A percentile compares a stretch with the other conserved stretches of the same genome.
Evolutionary conservation across 2,888 invertebrate genomes (phyloP).

Genomic region (Lapara coniferarum): DNA sequence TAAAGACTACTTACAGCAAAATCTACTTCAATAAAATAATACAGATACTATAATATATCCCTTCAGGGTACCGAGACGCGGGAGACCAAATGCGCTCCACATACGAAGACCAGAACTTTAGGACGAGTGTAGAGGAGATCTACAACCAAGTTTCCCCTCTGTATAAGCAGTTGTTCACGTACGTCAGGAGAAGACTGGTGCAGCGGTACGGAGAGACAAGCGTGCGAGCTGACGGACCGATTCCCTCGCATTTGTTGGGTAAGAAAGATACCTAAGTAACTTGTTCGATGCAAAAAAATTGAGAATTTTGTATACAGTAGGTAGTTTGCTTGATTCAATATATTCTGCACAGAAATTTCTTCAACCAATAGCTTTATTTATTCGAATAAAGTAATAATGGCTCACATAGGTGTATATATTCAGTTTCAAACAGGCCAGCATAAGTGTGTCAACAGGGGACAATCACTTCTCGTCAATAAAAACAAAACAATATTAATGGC

Average conservation of each 20-base stretch:
- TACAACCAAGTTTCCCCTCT: conserved; percentile 88
- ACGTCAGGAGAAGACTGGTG: conserved; percentile 87
- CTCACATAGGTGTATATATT: too few relatives aligned
- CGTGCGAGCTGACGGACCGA: conserved; percentile 87
- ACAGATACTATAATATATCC: background rate
- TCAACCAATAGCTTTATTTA: too few relatives aligned
- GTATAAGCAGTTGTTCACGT: conserved; percentile 92
- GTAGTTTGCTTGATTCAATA: background rate
- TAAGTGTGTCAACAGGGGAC: too few relatives aligned
- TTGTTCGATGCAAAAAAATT: too few relatives aligned
- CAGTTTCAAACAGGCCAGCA: too few relatives aligned
- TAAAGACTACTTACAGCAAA: background rate
- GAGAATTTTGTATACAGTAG: too few relatives aligned
- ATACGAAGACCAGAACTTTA: conserved; percentile 89
- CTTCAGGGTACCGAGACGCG: conserved; percentile 88
- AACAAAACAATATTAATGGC: too few relatives aligned
- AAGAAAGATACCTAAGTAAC: conserved; percentile 28
- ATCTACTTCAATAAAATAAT: background rate
- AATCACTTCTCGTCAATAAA: too few relatives aligned
- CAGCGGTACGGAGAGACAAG: conserved; percentile 85
- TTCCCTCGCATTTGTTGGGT: conserved; percentile 92
- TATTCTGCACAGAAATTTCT: too few relatives aligned
- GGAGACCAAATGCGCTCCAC: conserved; percentile 91
- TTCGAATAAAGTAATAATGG: too few relatives aligned
- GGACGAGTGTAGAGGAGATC: conserved; percentile 80